Base-by-base conservation (phyloP, 2,888 invertebrate genomes). In the Strigamia maritima region DNA sequence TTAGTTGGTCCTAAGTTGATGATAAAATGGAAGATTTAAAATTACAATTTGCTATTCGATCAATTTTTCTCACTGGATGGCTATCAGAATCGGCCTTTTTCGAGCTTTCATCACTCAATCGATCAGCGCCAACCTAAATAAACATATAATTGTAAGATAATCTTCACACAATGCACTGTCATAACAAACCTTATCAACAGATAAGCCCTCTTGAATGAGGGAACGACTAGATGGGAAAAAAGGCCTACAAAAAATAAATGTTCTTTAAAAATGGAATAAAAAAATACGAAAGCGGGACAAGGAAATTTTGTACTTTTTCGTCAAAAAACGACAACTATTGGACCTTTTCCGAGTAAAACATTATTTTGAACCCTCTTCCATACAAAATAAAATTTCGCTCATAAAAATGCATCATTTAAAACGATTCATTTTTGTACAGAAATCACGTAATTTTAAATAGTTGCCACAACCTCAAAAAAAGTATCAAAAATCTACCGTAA, bases 141-240 rank as follows among this genome's bases (percentile, higher is more conserved):
- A 40, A 24, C 2, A 76, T 12, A 38, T n/a, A 38, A 40, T 40
- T 14, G 16, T 40, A 40, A 40, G 10, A 16, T 40, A 40, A 40
- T 40, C 40, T 40, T 16, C 16, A 40, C n/a, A 14, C 8, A 19
- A 60, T 60, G 8, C 60, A 19, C 12, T 60, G n/a, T n/a, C 12
- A 40, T 40, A 2, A 40, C 10, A 12, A 14, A 60, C 60, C 60
- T 60, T 60, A 60, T 60, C 60, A 19, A 24, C 60, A 22, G 60
- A 60, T 60, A 60, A 75, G n/a, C 75, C 76, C 70, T 81, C 81
- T 70, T 80, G 80, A 8, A 80, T 60, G 26, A 81, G 75, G n/a
- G 81, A 81, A 38, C 79, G 80, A 75, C 94, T 94, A 86, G 94
- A 94, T 85, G 95, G 94, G 88, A 97, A 97, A 88, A 97, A 97